phyloP scores from a whole-genome alignment of 2,797 vertebrate genomes.

The Lepus townsendii region DNA sequence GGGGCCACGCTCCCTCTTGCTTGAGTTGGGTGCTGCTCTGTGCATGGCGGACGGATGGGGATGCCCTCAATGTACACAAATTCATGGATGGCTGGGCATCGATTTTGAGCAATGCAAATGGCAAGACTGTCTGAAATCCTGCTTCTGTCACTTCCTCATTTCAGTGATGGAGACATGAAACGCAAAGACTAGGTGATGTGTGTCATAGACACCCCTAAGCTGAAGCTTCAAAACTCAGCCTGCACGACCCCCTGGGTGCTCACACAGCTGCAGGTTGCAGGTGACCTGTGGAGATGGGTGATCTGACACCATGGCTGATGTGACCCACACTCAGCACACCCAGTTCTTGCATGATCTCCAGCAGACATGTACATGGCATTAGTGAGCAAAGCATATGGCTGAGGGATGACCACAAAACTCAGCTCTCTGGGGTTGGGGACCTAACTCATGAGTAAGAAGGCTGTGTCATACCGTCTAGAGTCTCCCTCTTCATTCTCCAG shows the following conservation, averaged over 20 bases:
- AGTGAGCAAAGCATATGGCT: background rate
- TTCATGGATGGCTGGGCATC: constrained; percentile 69
- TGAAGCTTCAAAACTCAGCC: constrained; percentile 1
- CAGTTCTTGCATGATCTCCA: background rate
- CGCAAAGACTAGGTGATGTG: constrained; percentile 54
- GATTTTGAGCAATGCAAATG: constrained; percentile 76
- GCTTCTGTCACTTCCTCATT: constrained; percentile 62
- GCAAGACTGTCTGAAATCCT: constrained; percentile 59
- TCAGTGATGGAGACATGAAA: constrained; percentile 50
- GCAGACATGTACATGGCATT: background rate
- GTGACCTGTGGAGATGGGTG: constrained; percentile 24
- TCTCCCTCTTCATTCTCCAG: background rate
- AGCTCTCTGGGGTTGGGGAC: background rate
- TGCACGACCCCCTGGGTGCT: background rate
- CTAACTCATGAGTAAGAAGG: constrained; percentile 6
- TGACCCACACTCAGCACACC: background rate
- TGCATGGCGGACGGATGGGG: background rate
- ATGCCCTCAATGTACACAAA: constrained; percentile 66
- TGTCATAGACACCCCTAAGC: constrained; percentile 47
- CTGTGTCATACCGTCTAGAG: background rate
- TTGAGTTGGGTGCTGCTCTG: background rate
- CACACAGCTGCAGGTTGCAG: background rate
- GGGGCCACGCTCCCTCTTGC: background rate
- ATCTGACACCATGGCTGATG: background rate
- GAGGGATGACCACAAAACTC: background rate